Percentiles rank a stretch among this genome's conserved stretches.
Evolutionary conservation across 2,888 invertebrate species (phyloP).

Genomic region (Brachypalpus laphriformis): DNA sequence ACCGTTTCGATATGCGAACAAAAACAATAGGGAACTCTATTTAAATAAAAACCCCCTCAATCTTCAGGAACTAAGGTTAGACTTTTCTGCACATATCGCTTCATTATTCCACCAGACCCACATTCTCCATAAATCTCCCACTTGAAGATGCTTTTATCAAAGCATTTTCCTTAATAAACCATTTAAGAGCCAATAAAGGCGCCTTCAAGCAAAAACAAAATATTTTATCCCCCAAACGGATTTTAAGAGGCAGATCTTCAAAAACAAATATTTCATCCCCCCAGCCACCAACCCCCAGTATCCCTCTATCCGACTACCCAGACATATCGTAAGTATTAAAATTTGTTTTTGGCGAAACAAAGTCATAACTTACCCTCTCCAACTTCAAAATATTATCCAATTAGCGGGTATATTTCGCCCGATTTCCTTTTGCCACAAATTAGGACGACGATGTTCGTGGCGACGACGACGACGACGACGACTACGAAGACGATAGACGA

Average conservation of each 20-base stretch:
- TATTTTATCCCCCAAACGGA: not conserved
- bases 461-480: not conserved
- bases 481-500: not conserved
- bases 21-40: not conserved
- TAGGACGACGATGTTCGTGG: not conserved
- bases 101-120: too few species aligned
- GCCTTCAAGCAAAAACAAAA: not conserved
- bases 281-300: not conserved
- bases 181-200: slow-evolving; percentile 6
- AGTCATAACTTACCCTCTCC: slow-evolving; percentile 64
- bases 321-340: not conserved
- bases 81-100: too few species aligned
- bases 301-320: too few species aligned
- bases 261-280: slow-evolving; percentile 16
- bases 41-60: not conserved
- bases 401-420: slow-evolving; percentile 57
- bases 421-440: slow-evolving; percentile 49
- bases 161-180: slow-evolving; percentile 16
- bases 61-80: too few species aligned
- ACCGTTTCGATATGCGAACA: not conserved
- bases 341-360: slow-evolving; percentile 42
- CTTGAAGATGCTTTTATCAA: not conserved
- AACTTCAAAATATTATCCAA: slow-evolving; percentile 70
- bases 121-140: too few species aligned
- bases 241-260: not conserved